phyloP scores from a whole-genome alignment of 2,888 invertebrate genomes.

The Cyrtodaria siliqua region DNA sequence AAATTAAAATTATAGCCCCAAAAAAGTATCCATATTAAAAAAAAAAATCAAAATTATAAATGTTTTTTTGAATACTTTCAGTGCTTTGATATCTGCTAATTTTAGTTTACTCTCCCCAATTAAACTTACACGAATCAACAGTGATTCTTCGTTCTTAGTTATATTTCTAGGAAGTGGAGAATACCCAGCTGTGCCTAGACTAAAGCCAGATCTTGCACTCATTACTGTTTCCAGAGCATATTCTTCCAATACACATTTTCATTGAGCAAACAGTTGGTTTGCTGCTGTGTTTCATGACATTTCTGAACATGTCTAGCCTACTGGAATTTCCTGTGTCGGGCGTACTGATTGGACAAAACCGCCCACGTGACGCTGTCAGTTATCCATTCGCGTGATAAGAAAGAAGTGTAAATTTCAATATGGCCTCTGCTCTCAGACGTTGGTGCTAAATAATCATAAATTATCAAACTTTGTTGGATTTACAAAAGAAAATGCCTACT shows the following conservation, averaged over 20 bases:
- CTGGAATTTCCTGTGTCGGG: slow-evolving; percentile 55
- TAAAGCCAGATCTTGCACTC: slow-evolving; percentile 66
- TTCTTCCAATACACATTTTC: slow-evolving; percentile 19
- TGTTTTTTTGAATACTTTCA: too few relatives aligned
- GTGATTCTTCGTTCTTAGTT: slow-evolving; percentile 56
- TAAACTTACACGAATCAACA: slow-evolving; percentile 48
- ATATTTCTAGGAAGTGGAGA: slow-evolving; percentile 44
- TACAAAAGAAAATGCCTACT: slow-evolving; percentile 72
- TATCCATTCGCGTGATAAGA: slow-evolving; percentile 70
- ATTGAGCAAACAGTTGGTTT: slow-evolving; percentile 45
- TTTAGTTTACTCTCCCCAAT: not conserved
- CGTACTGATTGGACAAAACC: slow-evolving; percentile 54
- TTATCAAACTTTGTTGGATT: slow-evolving; percentile 28
- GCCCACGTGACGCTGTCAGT: slow-evolving; percentile 69
- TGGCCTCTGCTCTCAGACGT: slow-evolving; percentile 72
- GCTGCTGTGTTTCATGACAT: slow-evolving; percentile 24
- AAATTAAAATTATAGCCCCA: too few relatives aligned
- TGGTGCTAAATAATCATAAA: slow-evolving; percentile 50
- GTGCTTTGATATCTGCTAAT: too few relatives aligned
- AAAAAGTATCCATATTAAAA: too few relatives aligned
- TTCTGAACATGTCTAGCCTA: slow-evolving; percentile 52
- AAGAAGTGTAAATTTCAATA: slow-evolving; percentile 76
- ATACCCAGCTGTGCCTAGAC: slow-evolving; percentile 64
- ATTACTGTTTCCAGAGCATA: slow-evolving; percentile 33
- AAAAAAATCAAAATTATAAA: too few relatives aligned